Conservation (phyloP, 1,140 invertebrate species). For the Batillaria attramentaria region DNA sequence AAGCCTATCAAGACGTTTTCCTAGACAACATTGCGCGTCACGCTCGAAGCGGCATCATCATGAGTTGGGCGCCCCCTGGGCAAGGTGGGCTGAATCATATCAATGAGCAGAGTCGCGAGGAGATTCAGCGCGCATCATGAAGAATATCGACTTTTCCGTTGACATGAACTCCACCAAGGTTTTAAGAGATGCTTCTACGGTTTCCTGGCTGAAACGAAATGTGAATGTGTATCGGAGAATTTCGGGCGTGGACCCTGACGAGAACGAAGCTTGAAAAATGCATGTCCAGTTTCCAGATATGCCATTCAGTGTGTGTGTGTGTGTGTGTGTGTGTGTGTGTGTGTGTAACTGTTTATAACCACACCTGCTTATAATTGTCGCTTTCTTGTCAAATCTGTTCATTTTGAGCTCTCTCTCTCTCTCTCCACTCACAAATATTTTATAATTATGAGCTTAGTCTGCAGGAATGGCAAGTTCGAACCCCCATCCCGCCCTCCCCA, state of each 20-base stretch:
- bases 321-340: too few species aligned
- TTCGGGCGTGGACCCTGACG: background rate
- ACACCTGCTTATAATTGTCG: too few species aligned
- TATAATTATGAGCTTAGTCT: too few species aligned
- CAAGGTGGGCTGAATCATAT: constrained; percentile 43
- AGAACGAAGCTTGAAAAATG: constrained; percentile 10
- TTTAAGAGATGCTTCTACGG: constrained; percentile 28
- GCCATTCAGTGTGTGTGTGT: too few species aligned
- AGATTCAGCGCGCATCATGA: constrained; percentile 39
- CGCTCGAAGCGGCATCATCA: constrained; percentile 38
- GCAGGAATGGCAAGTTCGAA: too few species aligned
- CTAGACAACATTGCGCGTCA: constrained; percentile 41
- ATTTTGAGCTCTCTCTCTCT: too few species aligned
- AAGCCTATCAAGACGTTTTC: constrained; percentile 31
- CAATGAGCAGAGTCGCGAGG: constrained; percentile 34
- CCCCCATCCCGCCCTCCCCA: too few species aligned
- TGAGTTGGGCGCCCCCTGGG: constrained; percentile 41
- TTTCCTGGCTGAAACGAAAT: constrained; percentile 43
- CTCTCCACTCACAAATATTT: too few species aligned
- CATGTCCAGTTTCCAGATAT: too few species aligned
- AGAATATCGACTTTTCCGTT: constrained; percentile 37
- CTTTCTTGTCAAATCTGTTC: too few species aligned
- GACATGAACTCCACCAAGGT: constrained; percentile 28
- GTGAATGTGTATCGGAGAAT: constrained; percentile 42
- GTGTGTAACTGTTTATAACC: too few species aligned